Evolutionary conservation across 2,888 invertebrate genomes (phyloP).

Genomic region (Caenorhabditis sp.): DNA sequence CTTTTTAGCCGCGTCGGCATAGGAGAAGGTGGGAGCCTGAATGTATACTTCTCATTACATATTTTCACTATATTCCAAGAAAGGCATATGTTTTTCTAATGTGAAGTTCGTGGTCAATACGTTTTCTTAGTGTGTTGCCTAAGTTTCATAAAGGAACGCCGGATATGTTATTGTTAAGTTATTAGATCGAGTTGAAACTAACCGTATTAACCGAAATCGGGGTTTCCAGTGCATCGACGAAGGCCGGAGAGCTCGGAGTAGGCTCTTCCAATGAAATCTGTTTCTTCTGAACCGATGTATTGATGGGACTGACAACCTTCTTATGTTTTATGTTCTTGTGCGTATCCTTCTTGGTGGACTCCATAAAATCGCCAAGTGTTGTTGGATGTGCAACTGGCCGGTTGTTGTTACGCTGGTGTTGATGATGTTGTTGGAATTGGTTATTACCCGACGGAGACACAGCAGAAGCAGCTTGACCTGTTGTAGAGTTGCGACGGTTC

Average conservation of each 20-base stretch:
- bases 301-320: not conserved
- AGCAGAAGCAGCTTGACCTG: not conserved
- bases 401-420: conserved; percentile 15
- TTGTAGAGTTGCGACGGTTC: conserved; percentile 10
- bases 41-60: too few species aligned
- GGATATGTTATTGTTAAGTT: not conserved
- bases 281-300: conserved; percentile 10
- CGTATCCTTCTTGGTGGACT: conserved; percentile 47
- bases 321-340: conserved; percentile 54
- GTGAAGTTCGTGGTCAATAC: too few species aligned
- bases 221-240: conserved; percentile 42
- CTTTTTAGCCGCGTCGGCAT: conserved; percentile 69
- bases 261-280: conserved; percentile 21
- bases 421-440: conserved; percentile 10
- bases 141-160: too few species aligned
- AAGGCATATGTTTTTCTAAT: too few species aligned
- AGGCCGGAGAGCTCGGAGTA: not conserved
- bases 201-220: conserved; percentile 53
- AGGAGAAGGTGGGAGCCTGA: conserved; percentile 54
- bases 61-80: too few species aligned
- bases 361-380: conserved; percentile 54
- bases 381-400: conserved; percentile 26
- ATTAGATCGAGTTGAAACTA: not conserved
- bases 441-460: not conserved
- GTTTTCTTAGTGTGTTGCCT: too few species aligned